Evolutionary conservation across 2,888 invertebrate genomes (phyloP), one percentile per base, ranked within the genome.

Genomic region (Hylaea fasciaria): DNA sequence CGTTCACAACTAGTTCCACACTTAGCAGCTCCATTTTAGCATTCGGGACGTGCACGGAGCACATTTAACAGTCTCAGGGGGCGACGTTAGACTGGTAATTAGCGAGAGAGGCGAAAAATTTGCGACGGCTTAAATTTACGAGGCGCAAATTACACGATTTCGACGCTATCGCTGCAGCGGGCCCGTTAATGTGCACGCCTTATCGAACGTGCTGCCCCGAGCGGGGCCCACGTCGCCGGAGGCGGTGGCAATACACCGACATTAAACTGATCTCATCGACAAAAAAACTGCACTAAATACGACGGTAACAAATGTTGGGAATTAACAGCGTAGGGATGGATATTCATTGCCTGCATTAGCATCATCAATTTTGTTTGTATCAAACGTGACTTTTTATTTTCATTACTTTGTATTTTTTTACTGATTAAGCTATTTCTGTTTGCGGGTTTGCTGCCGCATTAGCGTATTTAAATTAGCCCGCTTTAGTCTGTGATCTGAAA

Each of bases 41-140:
- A 91, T 90, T 90, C 91, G 82, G 86, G 83, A 86, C 89, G 84
- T 89, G 90, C 80, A 82, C 89, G 82, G 82, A 80, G 86, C 85
- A 87, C 88, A 90, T 89, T 91, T 87, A 89, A 85, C 85, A 86
- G 88, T 86, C 89, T 87, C 89, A 72, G 80, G 85, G 89, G 89
- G 88, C 89, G 88, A 80, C 82, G 81, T 81, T 80, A 82, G 87
- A 88, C 87, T 91, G 86, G 89, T 91, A 92, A 92, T 92, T 91
- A 92, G 91, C 86, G 81, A 81, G 85, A 86, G 87, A 89, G 83
- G 87, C 90, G 90, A 92, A 92, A 92, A 92, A 91, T 90, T 91
- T 91, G 91, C 90, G 89, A 91, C 87, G 81, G 88, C 84, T 89
- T 85, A 86, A 91, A 92, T 91, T 91, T 91, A 91, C 91, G 91